phyloP scores from a whole-genome alignment of 2,113 vertebrate species.

The Siniperca knerii region DNA sequence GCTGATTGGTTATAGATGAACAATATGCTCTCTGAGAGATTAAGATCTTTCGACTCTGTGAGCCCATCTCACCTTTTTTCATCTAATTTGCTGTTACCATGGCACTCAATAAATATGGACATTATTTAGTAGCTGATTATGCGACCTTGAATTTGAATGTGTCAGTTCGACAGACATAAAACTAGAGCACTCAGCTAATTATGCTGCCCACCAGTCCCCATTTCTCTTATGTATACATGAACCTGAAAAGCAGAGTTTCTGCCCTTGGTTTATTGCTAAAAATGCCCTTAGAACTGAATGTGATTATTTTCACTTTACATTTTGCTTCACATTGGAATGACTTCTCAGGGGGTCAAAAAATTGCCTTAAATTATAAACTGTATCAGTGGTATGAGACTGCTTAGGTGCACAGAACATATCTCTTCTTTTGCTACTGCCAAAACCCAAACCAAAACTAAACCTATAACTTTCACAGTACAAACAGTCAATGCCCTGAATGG shows the following conservation, averaged over 20 bases:
- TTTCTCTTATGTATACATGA: background rate
- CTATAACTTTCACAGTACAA: background rate
- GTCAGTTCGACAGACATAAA: background rate
- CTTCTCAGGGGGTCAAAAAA: background rate
- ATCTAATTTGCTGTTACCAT: background rate
- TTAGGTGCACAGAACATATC: background rate
- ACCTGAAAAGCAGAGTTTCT: background rate
- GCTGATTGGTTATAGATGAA: background rate
- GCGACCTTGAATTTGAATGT: background rate
- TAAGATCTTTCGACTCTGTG: background rate
- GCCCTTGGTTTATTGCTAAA: background rate
- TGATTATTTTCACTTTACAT: background rate
- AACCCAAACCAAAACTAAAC: conserved; percentile 6
- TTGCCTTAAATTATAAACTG: background rate
- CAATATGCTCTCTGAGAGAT: conserved; percentile 5
- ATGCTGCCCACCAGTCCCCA: background rate
- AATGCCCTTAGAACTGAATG: background rate
- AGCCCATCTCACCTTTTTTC: background rate
- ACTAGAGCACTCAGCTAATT: background rate
- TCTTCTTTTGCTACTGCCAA: background rate
- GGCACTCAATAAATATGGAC: background rate
- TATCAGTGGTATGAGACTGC: background rate
- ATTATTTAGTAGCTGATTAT: background rate
- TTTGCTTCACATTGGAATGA: background rate
- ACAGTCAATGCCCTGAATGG: background rate